Percentiles rank a stretch among this genome's conserved stretches.
Conservation (phyloP, 2,113 vertebrate genomes). For the Phylloscopus trochiloides region DNA sequence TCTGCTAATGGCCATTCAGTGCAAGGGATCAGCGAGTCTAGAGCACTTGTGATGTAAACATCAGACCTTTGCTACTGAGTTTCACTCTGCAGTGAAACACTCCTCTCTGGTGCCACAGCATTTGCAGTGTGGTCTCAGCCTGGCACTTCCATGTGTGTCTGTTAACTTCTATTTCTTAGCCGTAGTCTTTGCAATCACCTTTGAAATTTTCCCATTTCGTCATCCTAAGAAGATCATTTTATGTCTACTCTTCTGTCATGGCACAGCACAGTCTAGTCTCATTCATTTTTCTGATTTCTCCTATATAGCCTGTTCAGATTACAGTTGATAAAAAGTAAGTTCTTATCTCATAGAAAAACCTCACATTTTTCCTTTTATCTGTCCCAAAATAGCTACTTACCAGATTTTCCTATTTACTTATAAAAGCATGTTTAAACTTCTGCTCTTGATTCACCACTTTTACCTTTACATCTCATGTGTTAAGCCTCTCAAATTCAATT, state of each 20-base stretch:
- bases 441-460: neutral
- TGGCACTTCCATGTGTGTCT: neutral
- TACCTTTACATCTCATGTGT: neutral
- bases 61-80: neutral
- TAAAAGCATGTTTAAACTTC: slow-evolving; percentile 35
- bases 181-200: neutral
- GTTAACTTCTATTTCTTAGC: neutral
- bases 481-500: neutral
- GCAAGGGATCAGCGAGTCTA: neutral
- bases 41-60: rapidly evolving
- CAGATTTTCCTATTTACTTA: neutral
- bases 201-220: neutral
- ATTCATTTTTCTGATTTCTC: slow-evolving; percentile 57
- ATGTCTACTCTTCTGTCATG: neutral
- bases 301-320: slow-evolving; percentile 59
- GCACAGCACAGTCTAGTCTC: slow-evolving; percentile 27
- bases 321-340: slow-evolving; percentile 63
- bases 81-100: neutral
- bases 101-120: neutral
- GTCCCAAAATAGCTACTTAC: neutral
- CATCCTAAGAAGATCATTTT: neutral
- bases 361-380: slow-evolving; percentile 19
- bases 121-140: neutral
- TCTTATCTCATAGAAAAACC: slow-evolving; percentile 17
- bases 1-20: neutral